phyloP scores from a whole-genome alignment of 1,140 invertebrate species.

The Gonatopus flavifemur region DNA sequence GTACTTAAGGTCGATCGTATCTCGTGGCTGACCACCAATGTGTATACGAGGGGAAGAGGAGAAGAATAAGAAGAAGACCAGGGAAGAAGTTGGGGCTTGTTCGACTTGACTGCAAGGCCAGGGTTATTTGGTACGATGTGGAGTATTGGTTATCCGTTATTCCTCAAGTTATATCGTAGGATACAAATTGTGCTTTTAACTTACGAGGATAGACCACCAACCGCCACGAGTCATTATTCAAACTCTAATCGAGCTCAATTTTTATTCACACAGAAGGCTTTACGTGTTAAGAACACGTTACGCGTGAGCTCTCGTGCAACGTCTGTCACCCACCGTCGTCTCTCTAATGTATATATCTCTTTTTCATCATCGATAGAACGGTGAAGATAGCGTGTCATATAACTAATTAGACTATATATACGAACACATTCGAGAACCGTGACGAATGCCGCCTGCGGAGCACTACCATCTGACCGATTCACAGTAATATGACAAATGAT shows the following conservation, averaged over 20 bases:
- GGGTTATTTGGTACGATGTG: conserved; percentile 16
- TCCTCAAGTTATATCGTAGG: conserved; percentile 28
- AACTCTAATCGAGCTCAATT: no score
- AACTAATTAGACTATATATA: conserved; percentile 13
- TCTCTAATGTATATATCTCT: no score
- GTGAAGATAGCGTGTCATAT: conserved; percentile 2
- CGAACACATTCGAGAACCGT: conserved; percentile 6
- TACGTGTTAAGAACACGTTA: no score
- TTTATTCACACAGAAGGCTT: no score
- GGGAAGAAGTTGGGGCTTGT: conserved; percentile 23
- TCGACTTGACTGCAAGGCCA: conserved; percentile 11
- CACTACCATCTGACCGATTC: conserved; percentile 14
- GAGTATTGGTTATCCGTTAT: conserved; percentile 30
- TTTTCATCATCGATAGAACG: no score
- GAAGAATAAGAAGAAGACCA: not conserved
- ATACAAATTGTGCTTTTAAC: conserved; percentile 40
- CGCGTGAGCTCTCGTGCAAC: no score
- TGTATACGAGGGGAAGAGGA: not conserved
- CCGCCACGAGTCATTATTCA: no score
- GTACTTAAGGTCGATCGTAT: conserved; percentile 36
- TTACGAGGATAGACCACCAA: conserved; percentile 32
- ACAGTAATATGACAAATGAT: no score
- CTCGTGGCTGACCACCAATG: conserved; percentile 19
- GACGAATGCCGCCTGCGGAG: no score
- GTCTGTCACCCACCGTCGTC: no score